Conservation (phyloP, 2,113 vertebrate species). For the Aviceda subcristata region DNA sequence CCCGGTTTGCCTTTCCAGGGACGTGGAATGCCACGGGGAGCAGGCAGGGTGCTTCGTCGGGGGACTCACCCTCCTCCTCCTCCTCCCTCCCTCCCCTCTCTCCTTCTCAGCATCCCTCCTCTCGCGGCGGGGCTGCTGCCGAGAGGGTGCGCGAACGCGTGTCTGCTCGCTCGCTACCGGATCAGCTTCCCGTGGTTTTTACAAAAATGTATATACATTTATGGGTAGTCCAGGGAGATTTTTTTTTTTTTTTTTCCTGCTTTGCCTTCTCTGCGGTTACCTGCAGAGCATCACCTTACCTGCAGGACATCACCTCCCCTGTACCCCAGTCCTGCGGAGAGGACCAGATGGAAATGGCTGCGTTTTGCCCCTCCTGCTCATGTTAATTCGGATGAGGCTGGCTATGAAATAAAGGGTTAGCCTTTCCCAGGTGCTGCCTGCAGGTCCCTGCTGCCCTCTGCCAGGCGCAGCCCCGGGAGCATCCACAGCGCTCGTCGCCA, state of each 20-base stretch:
- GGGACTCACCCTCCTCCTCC: neutral
- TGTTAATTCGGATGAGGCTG: neutral
- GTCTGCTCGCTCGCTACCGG: accelerated
- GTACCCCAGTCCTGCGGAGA: neutral
- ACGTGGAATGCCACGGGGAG: accelerated
- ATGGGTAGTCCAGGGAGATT: neutral
- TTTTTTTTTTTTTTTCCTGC: neutral
- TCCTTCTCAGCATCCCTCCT: neutral
- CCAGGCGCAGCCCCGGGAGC: neutral
- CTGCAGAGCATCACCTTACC: neutral
- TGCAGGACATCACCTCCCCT: neutral
- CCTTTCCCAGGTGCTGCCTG: neutral
- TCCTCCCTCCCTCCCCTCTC: neutral
- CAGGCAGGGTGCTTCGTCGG: accelerated
- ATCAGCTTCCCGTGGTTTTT: neutral
- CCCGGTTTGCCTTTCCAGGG: neutral
- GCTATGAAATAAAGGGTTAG: neutral
- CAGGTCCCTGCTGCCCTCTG: neutral
- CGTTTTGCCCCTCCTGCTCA: neutral
- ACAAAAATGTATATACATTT: neutral
- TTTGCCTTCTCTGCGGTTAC: neutral
- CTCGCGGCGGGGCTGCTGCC: accelerated
- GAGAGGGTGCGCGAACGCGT: neutral
- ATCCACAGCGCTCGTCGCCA: neutral
- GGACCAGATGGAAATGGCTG: neutral